Evolutionary conservation across 2,113 vertebrate species (phyloP), one percentile per base, ranked within the genome.

Genomic region (Corythaixoides concolor): DNA sequence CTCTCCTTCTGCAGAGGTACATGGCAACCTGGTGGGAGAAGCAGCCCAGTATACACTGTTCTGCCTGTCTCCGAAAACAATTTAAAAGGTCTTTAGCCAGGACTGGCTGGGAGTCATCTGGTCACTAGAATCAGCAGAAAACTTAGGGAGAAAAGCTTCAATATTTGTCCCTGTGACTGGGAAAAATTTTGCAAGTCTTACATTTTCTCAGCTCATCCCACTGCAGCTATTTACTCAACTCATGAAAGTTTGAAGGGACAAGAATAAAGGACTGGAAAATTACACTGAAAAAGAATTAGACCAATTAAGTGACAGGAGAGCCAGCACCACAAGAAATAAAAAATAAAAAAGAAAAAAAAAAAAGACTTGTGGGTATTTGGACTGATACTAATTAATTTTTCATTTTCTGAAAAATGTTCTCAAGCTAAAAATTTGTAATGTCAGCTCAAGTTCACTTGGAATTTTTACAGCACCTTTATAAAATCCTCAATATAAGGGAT

Each of bases 221-320:
- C 84, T 85, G 50, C 66, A 88, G 87, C 76, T 85, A 78, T 89
- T 92, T 84, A 60, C 76, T 60, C 68, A 68, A 12, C 27, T 95
- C 66, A 81, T 23, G 60, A 78, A 88, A 69, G 89, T 72, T 30
- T 74, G 77, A 89, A 83, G 69, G 45, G 95, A 75, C 45, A 53
- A 12, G 49, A 64, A 86, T 58, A 73, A 92, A 91, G 62, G 84
- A 55, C 66, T 89, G 73, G 77, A 93, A 93, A 96, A 92, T 76
- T 82, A 87, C 50, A 55, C 28, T 37, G 45, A 74, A 88, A 82
- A 94, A 81, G 37, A 91, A 81, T 60, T 47, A 94, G 56, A 87
- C 56, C 77, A 81, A 72, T 63, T 82, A 87, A 89, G 56, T 18
- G 0, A 50, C 58, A 87, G 35, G 32, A 84, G 27, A 93, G 26